Evolutionary conservation across 2,113 vertebrate species (phyloP), one percentile per base, ranked within the genome.

Genomic region (Dinomys branickii): DNA sequence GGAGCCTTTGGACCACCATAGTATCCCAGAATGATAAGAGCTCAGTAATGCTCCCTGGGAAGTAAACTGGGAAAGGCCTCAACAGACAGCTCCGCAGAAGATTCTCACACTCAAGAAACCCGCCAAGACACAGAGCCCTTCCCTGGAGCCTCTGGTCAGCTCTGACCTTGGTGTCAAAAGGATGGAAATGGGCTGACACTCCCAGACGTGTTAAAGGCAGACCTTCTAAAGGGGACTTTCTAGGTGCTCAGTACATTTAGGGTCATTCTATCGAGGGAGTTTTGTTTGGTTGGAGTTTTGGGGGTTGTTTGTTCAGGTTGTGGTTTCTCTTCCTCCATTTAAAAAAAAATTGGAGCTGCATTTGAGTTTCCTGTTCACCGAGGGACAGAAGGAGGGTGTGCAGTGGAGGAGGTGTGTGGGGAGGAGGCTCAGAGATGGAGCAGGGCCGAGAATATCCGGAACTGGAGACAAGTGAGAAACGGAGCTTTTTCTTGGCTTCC

Each of bases 401-500:
- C 80, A 22, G 94, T 93, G 96, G 97, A 98, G 97, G 98, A 97
- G 98, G 92, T 95, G 94, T 93, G 96, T 83, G 94, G 94, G 88
- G 95, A 92, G 97, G 89, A 95, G 95, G 96, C 96, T 84, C 97
- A 90, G 90, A 90, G 93, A 97, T 97, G 98, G 95, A 98, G 96
- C 96, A 63, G 88, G 92, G 96, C 96, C 96, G 96, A 0, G 63
- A 97, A 98, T 98, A 98, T 95, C 97, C 97, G 94, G 97, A 98
- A 98, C 98, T 97, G 96, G 98, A 97, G 98, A 97, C 96, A 98
- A 97, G 98, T 97, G 96, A 98, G 98, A 98, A 98, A 97, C 84
- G 96, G 98, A 95, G 97, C 97, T 98, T 97, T 98, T 98, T 98
- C 98, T 98, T 98, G 98, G 97, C 98, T 98, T 98, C 96, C 85